Percentiles rank a stretch among this genome's conserved stretches.
Conservation (phyloP, 2,797 vertebrate species). For the Vespertilio murinus region DNA sequence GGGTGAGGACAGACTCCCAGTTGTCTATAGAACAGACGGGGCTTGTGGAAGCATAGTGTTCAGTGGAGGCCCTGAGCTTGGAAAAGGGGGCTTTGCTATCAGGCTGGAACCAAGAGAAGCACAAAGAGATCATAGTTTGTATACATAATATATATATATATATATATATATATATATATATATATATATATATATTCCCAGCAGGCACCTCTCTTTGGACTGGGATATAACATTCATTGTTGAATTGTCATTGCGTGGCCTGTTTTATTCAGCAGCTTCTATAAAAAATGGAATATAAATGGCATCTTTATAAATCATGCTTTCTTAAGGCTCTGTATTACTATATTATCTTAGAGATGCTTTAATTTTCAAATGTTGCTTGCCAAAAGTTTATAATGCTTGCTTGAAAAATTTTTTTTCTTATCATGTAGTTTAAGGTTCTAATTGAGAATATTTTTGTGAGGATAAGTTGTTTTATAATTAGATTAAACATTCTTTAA, state of each 20-base stretch:
- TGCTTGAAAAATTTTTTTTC: neutral
- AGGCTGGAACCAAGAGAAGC: neutral
- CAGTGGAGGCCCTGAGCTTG: slow-evolving; percentile 31
- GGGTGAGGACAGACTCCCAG: slow-evolving; percentile 38
- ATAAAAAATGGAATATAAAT: neutral
- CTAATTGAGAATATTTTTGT: slow-evolving; percentile 38
- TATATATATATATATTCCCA: too few relatives aligned
- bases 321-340: slow-evolving; percentile 33
- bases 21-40: slow-evolving; percentile 56
- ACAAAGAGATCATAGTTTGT: slow-evolving; percentile 53
- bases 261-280: neutral
- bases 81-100: slow-evolving; percentile 32
- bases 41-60: slow-evolving; percentile 36
- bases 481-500: slow-evolving; percentile 39
- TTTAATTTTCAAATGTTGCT: slow-evolving; percentile 34
- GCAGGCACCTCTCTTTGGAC: neutral
- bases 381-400: slow-evolving; percentile 24
- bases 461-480: slow-evolving; percentile 34
- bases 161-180: too few relatives aligned
- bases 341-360: neutral
- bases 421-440: neutral
- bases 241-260: neutral
- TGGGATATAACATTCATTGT: neutral
- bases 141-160: neutral
- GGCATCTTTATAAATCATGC: slow-evolving; percentile 6